A percentile compares a stretch with the other conserved stretches of the same genome.
These are phyloP conservation scores for Neria commutata DNA, from an alignment of 2,888 invertebrate species.

Conservation along the genomic window DNA sequence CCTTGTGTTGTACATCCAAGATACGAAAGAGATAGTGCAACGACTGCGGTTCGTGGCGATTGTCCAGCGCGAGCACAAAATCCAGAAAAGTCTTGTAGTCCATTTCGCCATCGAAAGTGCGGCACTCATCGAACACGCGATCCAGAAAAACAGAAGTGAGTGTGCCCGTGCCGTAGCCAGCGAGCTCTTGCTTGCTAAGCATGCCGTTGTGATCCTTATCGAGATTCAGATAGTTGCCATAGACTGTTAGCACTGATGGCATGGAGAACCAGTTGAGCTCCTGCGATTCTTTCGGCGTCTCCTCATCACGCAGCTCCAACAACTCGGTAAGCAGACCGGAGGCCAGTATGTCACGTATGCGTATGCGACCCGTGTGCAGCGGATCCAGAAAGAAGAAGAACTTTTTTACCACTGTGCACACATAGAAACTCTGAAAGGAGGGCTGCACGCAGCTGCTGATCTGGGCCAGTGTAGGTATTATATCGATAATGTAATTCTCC, in stretches of 20 bases:
- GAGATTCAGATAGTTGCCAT: constrained; percentile 91
- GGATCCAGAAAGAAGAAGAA: constrained; percentile 96
- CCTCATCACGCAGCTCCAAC: constrained; percentile 84
- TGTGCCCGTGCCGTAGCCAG: constrained; percentile 89
- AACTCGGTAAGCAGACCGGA: constrained; percentile 83
- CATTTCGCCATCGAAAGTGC: constrained; percentile 94
- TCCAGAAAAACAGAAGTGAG: constrained; percentile 89
- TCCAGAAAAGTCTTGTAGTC: constrained; percentile 97
- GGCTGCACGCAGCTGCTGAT: constrained; percentile 88
- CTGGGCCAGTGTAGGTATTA: constrained; percentile 90
- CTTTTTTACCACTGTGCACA: constrained; percentile 93
- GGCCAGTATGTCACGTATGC: constrained; percentile 89
- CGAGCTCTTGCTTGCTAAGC: constrained; percentile 88
- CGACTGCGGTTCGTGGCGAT: constrained; percentile 88
- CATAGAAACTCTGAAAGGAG: constrained; percentile 94
- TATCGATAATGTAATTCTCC: constrained; percentile 92
- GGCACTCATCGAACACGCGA: constrained; percentile 92
- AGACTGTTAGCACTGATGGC: constrained; percentile 85
- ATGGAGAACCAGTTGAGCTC: constrained; percentile 93
- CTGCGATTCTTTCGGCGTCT: constrained; percentile 80
- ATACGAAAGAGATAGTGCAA: constrained; percentile 90
- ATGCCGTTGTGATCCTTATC: constrained; percentile 96
- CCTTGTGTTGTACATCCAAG: constrained; percentile 85
- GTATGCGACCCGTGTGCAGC: constrained; percentile 82
- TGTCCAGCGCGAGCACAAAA: constrained; percentile 91